Percentiles rank a stretch among this genome's conserved stretches.
Evolutionary conservation across 2,888 invertebrate species (phyloP).

Genomic region (Leucophenga montana): DNA sequence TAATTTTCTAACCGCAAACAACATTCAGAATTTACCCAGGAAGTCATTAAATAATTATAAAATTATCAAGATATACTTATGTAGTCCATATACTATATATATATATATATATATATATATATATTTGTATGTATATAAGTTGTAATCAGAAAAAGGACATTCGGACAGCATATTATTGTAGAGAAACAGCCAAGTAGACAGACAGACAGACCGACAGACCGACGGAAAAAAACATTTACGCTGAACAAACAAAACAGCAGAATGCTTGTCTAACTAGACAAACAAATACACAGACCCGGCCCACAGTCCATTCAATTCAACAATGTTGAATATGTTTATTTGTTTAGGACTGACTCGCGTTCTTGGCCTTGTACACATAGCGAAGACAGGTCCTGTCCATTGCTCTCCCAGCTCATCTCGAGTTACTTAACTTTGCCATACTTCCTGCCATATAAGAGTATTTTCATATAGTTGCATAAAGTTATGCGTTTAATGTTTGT

Average conservation of each 20-base stretch:
- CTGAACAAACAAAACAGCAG: neutral
- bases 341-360: neutral
- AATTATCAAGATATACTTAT: constrained; percentile 1
- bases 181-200: neutral
- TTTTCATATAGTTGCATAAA: neutral
- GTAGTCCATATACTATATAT: neutral
- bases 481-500: constrained; percentile 5
- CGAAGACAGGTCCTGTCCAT: too few relatives aligned
- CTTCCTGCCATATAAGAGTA: too few relatives aligned
- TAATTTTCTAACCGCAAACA: neutral
- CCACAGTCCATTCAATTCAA: neutral
- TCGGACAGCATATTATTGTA: too few relatives aligned
- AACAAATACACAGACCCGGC: neutral
- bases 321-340: constrained; percentile 7
- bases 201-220: constrained; percentile 5
- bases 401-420: neutral
- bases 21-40: neutral
- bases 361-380: neutral
- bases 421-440: neutral
- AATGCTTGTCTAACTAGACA: neutral
- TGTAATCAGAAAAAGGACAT: neutral
- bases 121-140: too few relatives aligned
- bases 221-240: neutral
- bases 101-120: too few relatives aligned
- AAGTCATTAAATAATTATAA: constrained; percentile 28